phyloP scores from a whole-genome alignment of 2,888 invertebrate genomes.

The Lasioglossum lativentre region DNA sequence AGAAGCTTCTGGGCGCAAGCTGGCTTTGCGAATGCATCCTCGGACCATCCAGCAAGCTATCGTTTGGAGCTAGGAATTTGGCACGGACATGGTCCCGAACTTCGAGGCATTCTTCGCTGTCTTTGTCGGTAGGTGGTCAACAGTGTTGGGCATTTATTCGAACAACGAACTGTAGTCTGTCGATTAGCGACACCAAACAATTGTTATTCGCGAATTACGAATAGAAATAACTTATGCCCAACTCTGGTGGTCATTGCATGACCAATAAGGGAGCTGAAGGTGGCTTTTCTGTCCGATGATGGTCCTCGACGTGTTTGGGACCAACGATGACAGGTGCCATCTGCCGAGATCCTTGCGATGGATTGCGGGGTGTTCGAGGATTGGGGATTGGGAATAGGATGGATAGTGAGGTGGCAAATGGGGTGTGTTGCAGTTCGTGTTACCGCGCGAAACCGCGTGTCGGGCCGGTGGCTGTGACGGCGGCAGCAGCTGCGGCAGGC shows the following conservation, averaged over 20 bases:
- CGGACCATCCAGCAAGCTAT: not conserved
- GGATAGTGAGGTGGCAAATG: not conserved
- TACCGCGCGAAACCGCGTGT: conserved; percentile 90
- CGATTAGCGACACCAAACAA: too few species aligned
- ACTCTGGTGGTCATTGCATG: not conserved
- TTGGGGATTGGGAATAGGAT: not conserved
- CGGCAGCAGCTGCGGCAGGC: conserved; percentile 89
- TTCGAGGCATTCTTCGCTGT: not conserved
- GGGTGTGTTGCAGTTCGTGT: conserved; percentile 82
- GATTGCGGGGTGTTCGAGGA: not conserved
- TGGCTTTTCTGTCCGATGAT: not conserved
- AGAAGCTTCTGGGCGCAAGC: not conserved
- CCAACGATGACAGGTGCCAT: not conserved
- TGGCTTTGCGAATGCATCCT: not conserved
- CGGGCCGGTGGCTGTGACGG: conserved; percentile 91
- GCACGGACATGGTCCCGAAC: not conserved
- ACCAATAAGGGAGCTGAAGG: not conserved
- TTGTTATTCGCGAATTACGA: not conserved
- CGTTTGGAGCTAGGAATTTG: not conserved
- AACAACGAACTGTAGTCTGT: too few species aligned
- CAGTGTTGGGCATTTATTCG: not conserved
- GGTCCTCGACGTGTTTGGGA: not conserved
- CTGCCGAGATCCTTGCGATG: not conserved
- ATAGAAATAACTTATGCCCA: not conserved
- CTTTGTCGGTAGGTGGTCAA: not conserved